Percentiles rank a stretch among this genome's conserved stretches.
These are phyloP conservation scores for Alca torda DNA, from an alignment of 2,797 vertebrate genomes.

Conservation along the genomic window DNA sequence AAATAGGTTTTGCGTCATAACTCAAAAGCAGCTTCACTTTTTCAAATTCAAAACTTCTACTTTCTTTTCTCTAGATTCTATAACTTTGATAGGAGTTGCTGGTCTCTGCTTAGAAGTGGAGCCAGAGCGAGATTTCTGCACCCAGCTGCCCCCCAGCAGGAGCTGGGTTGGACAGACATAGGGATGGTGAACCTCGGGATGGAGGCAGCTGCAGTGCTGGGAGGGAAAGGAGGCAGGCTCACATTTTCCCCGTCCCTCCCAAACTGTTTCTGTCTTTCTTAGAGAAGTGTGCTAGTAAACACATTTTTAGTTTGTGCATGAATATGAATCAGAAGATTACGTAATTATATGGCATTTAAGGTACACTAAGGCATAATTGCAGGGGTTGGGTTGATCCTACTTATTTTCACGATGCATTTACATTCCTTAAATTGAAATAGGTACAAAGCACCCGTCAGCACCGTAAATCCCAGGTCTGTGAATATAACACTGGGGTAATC, in stretches of 20 bases:
- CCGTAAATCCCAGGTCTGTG: background rate
- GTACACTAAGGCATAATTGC: background rate
- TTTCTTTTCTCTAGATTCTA: background rate
- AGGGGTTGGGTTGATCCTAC: background rate
- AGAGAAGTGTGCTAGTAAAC: background rate
- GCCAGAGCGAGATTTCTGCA: background rate
- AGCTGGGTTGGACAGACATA: background rate
- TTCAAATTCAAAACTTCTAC: background rate
- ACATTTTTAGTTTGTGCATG: background rate
- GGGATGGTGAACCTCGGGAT: background rate
- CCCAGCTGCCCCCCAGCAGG: background rate
- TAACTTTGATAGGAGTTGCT: background rate
- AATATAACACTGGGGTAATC: background rate
- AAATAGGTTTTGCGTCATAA: background rate
- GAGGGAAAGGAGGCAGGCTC: background rate
- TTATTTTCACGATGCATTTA: background rate
- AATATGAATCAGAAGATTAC: background rate
- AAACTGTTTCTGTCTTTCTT: background rate
- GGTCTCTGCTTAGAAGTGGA: background rate
- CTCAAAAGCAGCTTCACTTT: background rate
- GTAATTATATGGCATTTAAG: background rate
- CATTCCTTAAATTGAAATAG: background rate
- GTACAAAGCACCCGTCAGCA: rapidly evolving
- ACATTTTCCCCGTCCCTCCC: background rate
- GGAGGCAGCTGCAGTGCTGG: background rate